Evolutionary conservation across 2,113 vertebrate genomes (phyloP), one percentile per base, ranked within the genome.

Genomic region (Lepidothrix coronata): DNA sequence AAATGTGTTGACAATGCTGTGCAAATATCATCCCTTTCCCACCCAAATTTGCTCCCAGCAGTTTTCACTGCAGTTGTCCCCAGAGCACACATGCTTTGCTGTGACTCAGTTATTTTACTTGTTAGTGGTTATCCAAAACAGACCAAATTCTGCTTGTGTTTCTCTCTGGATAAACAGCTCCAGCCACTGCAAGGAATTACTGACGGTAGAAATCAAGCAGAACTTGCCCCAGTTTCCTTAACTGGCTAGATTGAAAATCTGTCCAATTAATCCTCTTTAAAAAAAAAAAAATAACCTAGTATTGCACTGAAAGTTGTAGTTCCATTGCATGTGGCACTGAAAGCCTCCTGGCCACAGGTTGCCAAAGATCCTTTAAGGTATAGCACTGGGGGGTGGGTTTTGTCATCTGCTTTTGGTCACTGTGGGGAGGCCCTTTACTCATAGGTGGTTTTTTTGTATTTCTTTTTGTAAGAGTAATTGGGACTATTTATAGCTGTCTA

Each of bases 1-100:
- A 89, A 78, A 66, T 0, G 4, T 0, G 0, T 3, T 70, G n/a
- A 65, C 1, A 1, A 0, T 12, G 57, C 9, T 57, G 59, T 5
- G 17, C 6, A 54, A 79, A 72, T 27, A 43, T 5, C 4, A 0
- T 35, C 46, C 44, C 44, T 57, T 79, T 65, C 72, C 41, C 41
- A 62, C 28, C 18, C n/a, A 54, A 24, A 91, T 13, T 25, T 21
- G 31, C n/a, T 52, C 41, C 37, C 51, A 51, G 13, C 7, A 28
- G 44, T 35, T 90, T 22, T 54, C 49, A 41, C 65, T 86, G 28
- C 46, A 31, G 28, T 68, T 43, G 30, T 44, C 49, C 28, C 61
- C 39, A 79, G 25, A 72, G 65, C 59, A 23, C 35, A 21, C 4
- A 19, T 0, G 0, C 62, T 80, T 59, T 67, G 30, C 27, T 74